Conservation (phyloP, 2,888 invertebrate species). For the Netelia virgata region DNA sequence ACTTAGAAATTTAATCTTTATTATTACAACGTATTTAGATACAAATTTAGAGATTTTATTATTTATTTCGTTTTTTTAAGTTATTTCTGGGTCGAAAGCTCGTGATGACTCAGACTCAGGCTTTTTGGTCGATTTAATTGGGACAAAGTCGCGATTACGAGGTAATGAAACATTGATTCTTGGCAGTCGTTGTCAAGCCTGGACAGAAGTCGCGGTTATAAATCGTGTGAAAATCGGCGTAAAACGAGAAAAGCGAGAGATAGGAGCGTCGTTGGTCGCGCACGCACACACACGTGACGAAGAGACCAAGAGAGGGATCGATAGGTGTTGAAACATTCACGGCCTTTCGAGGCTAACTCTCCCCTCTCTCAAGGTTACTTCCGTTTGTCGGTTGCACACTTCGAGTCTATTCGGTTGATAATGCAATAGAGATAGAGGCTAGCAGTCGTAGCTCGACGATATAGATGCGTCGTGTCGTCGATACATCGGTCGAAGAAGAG, state of each 20-base stretch:
- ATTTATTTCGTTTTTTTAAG: not conserved
- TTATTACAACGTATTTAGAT: not conserved
- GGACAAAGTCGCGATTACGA: not conserved
- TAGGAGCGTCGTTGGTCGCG: conserved; percentile 46
- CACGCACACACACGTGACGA: conserved; percentile 67
- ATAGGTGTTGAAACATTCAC: conserved; percentile 78
- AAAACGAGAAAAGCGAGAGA: conserved; percentile 25
- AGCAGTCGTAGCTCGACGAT: not conserved
- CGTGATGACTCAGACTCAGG: not conserved
- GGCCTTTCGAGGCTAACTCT: conserved; percentile 67
- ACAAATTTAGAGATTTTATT: not conserved
- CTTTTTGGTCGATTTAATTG: conserved; percentile 1
- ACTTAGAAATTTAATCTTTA: not conserved
- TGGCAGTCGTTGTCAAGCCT: conserved; percentile 13
- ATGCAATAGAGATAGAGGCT: not conserved
- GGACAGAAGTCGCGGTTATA: not conserved
- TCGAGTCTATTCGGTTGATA: not conserved
- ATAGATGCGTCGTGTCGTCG: not conserved
- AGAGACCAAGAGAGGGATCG: conserved; percentile 69
- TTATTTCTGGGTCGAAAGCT: not conserved
- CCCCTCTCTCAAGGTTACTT: conserved; percentile 65
- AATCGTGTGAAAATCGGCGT: not conserved
- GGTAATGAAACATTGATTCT: conserved; percentile 39
- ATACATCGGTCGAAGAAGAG: not conserved
- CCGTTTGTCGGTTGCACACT: conserved; percentile 60